phyloP scores from a whole-genome alignment of 2,113 vertebrate genomes.

The Cnemophilus loriae region DNA sequence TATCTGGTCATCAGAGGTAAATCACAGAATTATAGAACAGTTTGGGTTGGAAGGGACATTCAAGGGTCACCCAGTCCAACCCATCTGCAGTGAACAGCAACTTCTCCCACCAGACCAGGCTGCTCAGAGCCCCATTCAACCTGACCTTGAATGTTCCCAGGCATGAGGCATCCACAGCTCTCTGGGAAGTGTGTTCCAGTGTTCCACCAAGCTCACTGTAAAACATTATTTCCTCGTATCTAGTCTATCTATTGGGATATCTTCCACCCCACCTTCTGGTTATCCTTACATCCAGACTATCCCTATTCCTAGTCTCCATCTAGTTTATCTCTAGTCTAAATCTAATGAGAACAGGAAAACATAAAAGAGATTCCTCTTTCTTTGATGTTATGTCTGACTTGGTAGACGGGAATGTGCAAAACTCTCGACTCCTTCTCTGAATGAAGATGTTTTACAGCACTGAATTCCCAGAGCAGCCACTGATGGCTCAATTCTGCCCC shows the following conservation, averaged over 20 bases:
- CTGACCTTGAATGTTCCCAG: background rate
- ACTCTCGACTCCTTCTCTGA: background rate
- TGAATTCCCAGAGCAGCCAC: constrained; percentile 50
- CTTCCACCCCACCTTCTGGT: background rate
- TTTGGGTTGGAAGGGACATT: background rate
- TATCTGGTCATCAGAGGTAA: background rate
- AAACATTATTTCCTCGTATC: background rate
- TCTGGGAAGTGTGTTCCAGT: background rate
- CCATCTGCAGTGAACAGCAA: background rate
- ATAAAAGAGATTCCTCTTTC: background rate
- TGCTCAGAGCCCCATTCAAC: background rate
- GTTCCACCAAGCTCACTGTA: background rate
- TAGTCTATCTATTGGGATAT: background rate
- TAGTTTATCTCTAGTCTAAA: background rate
- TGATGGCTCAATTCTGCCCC: constrained; percentile 61
- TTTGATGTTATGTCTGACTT: background rate
- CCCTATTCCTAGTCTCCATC: background rate
- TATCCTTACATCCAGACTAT: background rate
- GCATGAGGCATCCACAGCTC: background rate
- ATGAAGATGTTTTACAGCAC: constrained; percentile 34
- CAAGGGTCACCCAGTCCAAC: background rate
- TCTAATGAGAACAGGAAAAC: background rate
- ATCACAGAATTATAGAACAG: background rate
- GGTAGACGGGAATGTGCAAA: background rate
- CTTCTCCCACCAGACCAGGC: background rate